Evolutionary conservation across 1,140 invertebrate genomes (phyloP).

Genomic region (Pseudobourletiella spinata): DNA sequence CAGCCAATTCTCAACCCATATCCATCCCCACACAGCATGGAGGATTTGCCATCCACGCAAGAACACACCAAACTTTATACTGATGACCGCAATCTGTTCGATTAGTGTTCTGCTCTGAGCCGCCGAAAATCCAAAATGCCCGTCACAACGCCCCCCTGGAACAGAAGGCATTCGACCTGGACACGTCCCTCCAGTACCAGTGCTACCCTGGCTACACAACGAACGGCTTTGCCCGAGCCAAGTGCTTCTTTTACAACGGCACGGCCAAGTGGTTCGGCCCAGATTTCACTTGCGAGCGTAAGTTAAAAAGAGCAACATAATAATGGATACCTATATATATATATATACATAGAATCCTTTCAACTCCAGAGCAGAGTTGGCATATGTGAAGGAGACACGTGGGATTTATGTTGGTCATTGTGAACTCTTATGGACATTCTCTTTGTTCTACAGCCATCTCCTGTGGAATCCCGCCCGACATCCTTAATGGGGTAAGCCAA

Average conservation of each 20-base stretch:
- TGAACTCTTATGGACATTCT: too few relatives aligned
- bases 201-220: slow-evolving; percentile 82
- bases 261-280: slow-evolving; percentile 67
- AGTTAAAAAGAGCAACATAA: too few relatives aligned
- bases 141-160: slow-evolving; percentile 71
- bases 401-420: too few relatives aligned
- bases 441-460: slow-evolving; percentile 35
- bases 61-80: background rate
- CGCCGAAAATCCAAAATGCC: slow-evolving; percentile 77
- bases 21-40: too few relatives aligned
- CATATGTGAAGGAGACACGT: too few relatives aligned
- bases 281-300: slow-evolving; percentile 87
- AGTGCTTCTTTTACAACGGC: slow-evolving; percentile 81
- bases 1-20: too few relatives aligned
- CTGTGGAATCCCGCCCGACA: slow-evolving; percentile 58
- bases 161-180: slow-evolving; percentile 70
- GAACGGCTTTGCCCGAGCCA: slow-evolving; percentile 72
- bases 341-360: too few relatives aligned
- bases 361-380: too few relatives aligned
- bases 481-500: slow-evolving; percentile 59
- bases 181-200: slow-evolving; percentile 77
- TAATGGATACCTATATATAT: too few relatives aligned
- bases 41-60: background rate
- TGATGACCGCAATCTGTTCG: background rate
- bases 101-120: slow-evolving; percentile 80